Evolutionary conservation across 2,888 invertebrate species (phyloP).

Genomic region (Pristionchus arcanus): DNA sequence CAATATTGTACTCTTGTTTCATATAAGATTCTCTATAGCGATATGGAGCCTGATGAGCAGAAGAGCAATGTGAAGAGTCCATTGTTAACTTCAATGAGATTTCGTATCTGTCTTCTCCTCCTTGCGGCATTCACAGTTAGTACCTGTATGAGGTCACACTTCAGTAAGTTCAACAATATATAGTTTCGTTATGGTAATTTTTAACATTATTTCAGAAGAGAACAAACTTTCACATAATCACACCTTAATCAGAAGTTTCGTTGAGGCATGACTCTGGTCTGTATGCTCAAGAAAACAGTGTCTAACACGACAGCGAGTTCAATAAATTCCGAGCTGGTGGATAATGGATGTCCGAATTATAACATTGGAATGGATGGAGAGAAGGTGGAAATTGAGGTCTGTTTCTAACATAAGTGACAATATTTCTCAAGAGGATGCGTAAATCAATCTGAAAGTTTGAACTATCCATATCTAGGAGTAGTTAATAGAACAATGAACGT

Average conservation of each 20-base stretch:
- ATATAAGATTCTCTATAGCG: no score
- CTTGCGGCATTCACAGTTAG: constrained; percentile 46
- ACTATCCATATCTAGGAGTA: no score
- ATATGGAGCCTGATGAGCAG: no score
- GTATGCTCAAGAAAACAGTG: constrained; percentile 29
- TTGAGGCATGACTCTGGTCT: constrained; percentile 44
- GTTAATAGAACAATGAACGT: no score
- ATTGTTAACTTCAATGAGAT: constrained; percentile 38
- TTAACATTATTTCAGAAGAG: neutral
- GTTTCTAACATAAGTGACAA: no score
- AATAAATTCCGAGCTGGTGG: neutral
- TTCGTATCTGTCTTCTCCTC: constrained; percentile 53
- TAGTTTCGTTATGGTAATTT: neutral
- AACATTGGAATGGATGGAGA: neutral
- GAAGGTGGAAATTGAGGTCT: constrained; percentile 21
- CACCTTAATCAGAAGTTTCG: no score
- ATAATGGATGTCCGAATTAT: constrained; percentile 23
- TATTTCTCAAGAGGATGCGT: neutral
- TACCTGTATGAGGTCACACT: constrained; percentile 51
- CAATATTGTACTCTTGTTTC: no score
- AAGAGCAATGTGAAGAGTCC: no score
- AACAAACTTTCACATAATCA: no score
- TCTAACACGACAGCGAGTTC: constrained; percentile 30
- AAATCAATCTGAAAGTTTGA: no score
- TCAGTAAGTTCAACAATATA: constrained; percentile 37